Base-by-base conservation (phyloP, 2,797 vertebrate species). In the Borostomias antarcticus region DNA sequence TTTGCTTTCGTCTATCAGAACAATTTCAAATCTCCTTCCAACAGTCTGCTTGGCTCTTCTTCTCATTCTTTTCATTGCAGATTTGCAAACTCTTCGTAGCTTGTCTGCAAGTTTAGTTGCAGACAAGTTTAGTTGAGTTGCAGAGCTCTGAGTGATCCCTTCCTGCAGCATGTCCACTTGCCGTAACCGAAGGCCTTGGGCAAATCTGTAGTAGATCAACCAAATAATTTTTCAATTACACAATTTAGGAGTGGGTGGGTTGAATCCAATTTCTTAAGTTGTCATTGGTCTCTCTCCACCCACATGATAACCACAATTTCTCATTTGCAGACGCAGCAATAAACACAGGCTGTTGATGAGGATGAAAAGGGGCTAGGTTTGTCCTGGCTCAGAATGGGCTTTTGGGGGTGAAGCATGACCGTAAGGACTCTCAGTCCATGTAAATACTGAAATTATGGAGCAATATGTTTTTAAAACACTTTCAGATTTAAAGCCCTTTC, bases 201-300 rank as follows among this genome's bases (percentile, higher is more conserved):
- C 4, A 33, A 58, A 58, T 35, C 28, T 58, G 28, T 58, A 33
- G n/a, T 58, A 33, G 30, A 58, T 58, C 52, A 33, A 58, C 56
- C 29, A 58, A 35, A 58, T 58, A 58, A 58, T n/a, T 58, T 30
- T 33, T 58, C 15, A 15, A 35, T 30, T 58, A 57, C 37, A 65
- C 52, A 56, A 56, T 65, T 56, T 45, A 57, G 51, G 26, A 63
- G 32, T 37, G 50, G 50, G 8, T n/a, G n/a, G 25, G 62, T 40
- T 64, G 5, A 64, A 64, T 3, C 9, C 21, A 53, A 13, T 53
- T 37, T 64, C 15, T 64, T 64, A 52, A 64, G 50, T 54, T 64
- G 50, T 64, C 62, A 53, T 29, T 54, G 4, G 62, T 54, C 25
- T 64, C 17, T 25, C 26, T 32, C n/a, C n/a, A n/a, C n/a, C 45